A percentile compares a stretch with the other conserved stretches of the same genome.
Conservation (phyloP, 2,797 vertebrate species). For the Neosilurus mollespiculum region DNA sequence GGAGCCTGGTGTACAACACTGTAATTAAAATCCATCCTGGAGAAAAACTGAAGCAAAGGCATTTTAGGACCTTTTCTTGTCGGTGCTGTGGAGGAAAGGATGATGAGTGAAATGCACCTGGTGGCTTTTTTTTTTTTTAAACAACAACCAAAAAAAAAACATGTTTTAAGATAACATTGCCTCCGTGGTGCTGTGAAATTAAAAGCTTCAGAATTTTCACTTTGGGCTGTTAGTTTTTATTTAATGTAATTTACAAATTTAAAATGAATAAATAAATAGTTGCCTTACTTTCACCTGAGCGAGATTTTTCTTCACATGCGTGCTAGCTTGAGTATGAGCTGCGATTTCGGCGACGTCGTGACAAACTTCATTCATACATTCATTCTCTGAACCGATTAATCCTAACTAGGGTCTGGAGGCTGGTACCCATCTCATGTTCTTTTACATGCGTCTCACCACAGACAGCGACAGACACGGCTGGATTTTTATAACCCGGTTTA, state of each 20-base stretch:
- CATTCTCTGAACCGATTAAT: not conserved
- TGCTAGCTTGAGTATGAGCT: not conserved
- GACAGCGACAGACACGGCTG: too few relatives aligned
- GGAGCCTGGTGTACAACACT: constrained; percentile 28
- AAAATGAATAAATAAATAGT: not conserved
- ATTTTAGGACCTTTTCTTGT: not conserved
- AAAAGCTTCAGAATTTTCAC: not conserved
- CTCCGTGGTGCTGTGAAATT: not conserved
- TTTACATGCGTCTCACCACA: too few relatives aligned
- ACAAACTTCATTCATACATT: too few relatives aligned
- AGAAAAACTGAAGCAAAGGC: not conserved
- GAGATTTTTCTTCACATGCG: not conserved
- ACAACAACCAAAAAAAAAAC: too few relatives aligned
- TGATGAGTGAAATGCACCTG: not conserved
- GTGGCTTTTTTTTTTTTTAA: not conserved
- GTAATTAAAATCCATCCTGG: constrained; percentile 24
- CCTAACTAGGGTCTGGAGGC: not conserved
- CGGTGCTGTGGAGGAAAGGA: not conserved
- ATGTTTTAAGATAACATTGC: not conserved
- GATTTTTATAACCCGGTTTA: too few relatives aligned
- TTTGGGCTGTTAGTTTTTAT: not conserved
- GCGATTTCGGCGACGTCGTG: not conserved
- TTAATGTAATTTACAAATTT: not conserved
- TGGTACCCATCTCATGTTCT: too few relatives aligned
- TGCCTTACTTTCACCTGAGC: not conserved